These are phyloP conservation scores for Catagonus wagneri DNA, from an alignment of 2,113 vertebrate species.

Conservation along the genomic window DNA sequence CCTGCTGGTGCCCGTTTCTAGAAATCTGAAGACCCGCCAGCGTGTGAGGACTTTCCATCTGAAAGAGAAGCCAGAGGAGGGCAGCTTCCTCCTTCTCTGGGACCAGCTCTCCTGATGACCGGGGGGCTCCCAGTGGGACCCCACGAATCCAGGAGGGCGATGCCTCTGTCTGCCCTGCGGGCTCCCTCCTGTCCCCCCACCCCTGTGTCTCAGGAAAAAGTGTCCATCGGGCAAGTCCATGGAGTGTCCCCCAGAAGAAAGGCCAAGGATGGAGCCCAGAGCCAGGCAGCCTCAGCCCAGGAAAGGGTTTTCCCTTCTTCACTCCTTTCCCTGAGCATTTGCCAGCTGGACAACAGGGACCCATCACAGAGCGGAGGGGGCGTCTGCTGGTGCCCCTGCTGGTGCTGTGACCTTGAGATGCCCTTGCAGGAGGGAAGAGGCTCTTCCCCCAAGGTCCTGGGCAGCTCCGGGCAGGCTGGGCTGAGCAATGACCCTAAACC, in stretches of 20 bases:
- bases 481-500: background rate
- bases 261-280: fast-evolving
- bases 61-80: fast-evolving
- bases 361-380: fast-evolving
- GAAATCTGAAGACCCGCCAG: background rate
- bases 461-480: no score
- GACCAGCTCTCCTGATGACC: background rate
- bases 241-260: fast-evolving
- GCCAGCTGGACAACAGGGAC: no score
- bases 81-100: background rate
- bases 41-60: background rate
- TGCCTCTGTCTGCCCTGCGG: background rate
- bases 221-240: fast-evolving
- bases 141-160: fast-evolving
- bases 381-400: fast-evolving
- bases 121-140: fast-evolving
- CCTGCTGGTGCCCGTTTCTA: background rate
- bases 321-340: background rate
- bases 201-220: fast-evolving
- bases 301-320: background rate
- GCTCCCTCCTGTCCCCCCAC: fast-evolving
- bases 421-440: background rate
- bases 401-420: background rate
- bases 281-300: no score
- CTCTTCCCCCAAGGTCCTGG: fast-evolving